Base-by-base conservation (phyloP, 2,113 vertebrate species). In the Microtus ochrogaster region DNA sequence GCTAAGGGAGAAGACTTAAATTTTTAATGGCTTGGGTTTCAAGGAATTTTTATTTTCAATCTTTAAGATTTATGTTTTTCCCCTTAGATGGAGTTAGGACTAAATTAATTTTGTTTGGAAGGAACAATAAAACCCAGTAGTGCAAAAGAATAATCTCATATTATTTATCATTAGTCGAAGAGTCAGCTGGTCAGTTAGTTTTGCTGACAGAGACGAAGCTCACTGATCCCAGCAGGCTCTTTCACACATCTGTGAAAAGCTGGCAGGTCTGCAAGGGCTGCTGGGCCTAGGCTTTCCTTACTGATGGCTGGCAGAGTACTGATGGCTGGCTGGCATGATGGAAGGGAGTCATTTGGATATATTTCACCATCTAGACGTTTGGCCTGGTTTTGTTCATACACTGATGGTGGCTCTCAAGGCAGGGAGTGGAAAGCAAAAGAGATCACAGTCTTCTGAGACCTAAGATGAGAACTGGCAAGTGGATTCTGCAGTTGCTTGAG, bases 81-180 rank as follows among this genome's bases (percentile, higher is more conserved):
- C 68, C 70, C 81, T 88, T 92, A 58, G 90, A 85, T 86, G 90
- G 91, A 93, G 49, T 49, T 94, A 49, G 92, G 79, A 68, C 26
- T 79, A 49, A 96, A 97, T 97, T 97, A 97, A 97, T 95, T 83
- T 90, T 94, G 65, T 97, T 97, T 95, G 93, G 63, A 77, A 91
- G 92, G 90, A 91, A 89, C 91, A 92, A 26, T 66, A 72, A 90
- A 52, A 28, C 76, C 65, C 66, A 90, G 8, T 49, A 61, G 4
- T 16, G 44, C 78, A 89, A 52, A 77, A 82, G 21, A 96, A 78
- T 83, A 87, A 83, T 8, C 26, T 65, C 68, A 3, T 90, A 13
- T 87, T 95, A 63, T 76, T 65, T 91, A 41, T 77, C 47, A 33
- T 68, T 85, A 81, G 1, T 63, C 33, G 58, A 1, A 63, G 89